A percentile compares a stretch with the other conserved stretches of the same genome.
These are phyloP conservation scores for Stegodyphus dumicola DNA, from an alignment of 1,140 invertebrate genomes.

Conservation along the genomic window DNA sequence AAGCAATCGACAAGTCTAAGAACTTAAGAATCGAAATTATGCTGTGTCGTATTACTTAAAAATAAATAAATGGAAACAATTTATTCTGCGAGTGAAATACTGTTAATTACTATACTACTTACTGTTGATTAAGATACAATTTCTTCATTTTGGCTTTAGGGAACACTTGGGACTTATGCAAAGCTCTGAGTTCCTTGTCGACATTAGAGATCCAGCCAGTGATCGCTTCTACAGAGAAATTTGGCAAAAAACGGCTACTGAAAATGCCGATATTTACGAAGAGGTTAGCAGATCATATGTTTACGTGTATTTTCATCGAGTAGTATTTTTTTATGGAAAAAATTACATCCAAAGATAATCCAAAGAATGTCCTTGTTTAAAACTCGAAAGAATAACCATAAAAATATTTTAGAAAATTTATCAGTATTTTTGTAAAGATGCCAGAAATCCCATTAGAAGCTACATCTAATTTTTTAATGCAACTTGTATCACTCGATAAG, in stretches of 20 bases:
- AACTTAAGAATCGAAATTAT: not conserved
- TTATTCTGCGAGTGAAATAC: not conserved
- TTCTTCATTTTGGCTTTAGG: constrained; percentile 66
- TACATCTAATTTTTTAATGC: too few species aligned
- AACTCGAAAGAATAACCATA: too few species aligned
- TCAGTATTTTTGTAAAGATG: too few species aligned
- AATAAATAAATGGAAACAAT: not conserved
- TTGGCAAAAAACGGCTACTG: constrained; percentile 81
- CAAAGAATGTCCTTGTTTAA: too few species aligned
- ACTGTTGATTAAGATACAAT: too few species aligned
- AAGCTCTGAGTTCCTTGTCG: constrained; percentile 70
- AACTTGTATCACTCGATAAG: too few species aligned
- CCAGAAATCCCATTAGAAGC: too few species aligned
- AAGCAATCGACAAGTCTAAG: not conserved
- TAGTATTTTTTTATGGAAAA: too few species aligned
- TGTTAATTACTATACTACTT: too few species aligned
- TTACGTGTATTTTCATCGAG: too few species aligned
- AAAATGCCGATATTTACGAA: constrained; percentile 88
- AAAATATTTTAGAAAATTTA: too few species aligned
- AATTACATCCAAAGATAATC: too few species aligned
- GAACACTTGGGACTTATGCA: constrained; percentile 83
- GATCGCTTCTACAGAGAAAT: constrained; percentile 82
- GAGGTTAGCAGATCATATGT: constrained; percentile 72
- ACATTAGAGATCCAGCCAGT: constrained; percentile 79
- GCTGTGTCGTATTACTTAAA: not conserved